Percentiles rank a stretch among this genome's conserved stretches.
Conservation (phyloP, 2,888 invertebrate species). For the Mamestra brassicae region DNA sequence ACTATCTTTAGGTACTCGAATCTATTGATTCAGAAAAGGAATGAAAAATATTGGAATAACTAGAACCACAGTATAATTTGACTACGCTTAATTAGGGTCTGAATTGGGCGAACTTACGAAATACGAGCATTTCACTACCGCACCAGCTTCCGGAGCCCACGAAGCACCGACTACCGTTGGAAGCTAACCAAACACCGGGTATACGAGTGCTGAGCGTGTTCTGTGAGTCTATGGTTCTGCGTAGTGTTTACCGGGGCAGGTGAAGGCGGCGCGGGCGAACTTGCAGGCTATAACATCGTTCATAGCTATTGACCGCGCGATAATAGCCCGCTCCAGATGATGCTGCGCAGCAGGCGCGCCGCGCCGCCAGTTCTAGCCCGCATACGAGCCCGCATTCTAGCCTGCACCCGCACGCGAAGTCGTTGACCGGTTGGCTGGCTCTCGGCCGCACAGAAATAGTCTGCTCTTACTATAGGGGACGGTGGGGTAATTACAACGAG, state of each 20-base stretch:
- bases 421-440: too few relatives aligned
- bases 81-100: constrained; percentile 19
- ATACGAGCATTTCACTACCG: background rate
- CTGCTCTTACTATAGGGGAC: too few relatives aligned
- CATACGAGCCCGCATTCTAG: background rate
- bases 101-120: constrained; percentile 2
- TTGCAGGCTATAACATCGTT: background rate
- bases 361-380: background rate
- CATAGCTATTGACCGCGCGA: background rate
- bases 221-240: background rate
- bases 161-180: background rate
- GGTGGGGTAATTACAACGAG: too few relatives aligned
- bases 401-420: too few relatives aligned
- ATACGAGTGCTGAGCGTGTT: background rate
- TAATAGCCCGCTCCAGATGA: background rate
- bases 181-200: background rate
- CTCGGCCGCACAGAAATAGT: too few relatives aligned
- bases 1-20: background rate
- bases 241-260: background rate
- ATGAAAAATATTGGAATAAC: background rate
- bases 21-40: constrained; percentile 2
- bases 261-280: background rate
- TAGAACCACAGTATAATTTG: background rate
- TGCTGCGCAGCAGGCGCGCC: background rate
- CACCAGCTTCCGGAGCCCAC: background rate